Evolutionary conservation across 2,797 vertebrate species (phyloP).

Genomic region (Bucorvus abyssinicus): DNA sequence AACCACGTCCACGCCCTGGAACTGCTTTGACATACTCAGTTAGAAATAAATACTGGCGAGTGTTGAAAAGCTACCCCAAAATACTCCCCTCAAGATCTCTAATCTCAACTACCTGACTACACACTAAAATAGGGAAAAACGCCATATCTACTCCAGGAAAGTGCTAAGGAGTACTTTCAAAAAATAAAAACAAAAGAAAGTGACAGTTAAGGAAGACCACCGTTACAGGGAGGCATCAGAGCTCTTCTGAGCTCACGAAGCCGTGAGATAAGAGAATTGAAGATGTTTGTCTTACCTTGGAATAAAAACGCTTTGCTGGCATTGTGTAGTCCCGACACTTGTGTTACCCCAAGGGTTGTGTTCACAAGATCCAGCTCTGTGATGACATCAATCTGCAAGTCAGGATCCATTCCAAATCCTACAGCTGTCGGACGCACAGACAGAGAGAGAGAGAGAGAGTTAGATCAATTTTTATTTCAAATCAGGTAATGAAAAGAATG

Average conservation of each 20-base stretch:
- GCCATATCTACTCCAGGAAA: neutral
- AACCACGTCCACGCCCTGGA: neutral
- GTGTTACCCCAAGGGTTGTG: conserved; percentile 88
- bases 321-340: conserved; percentile 91
- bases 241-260: neutral
- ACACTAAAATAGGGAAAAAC: neutral
- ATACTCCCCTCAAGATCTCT: neutral
- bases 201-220: neutral
- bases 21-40: neutral
- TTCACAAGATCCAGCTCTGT: conserved; percentile 90
- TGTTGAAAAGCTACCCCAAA: neutral
- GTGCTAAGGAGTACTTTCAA: neutral
- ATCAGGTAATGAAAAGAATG: neutral
- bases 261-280: neutral
- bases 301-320: conserved; percentile 93
- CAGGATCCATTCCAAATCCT: conserved; percentile 87
- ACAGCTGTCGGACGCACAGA: conserved; percentile 73
- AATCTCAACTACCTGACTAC: neutral
- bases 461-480: conserved; percentile 43
- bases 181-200: neutral
- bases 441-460: neutral
- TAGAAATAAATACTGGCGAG: neutral
- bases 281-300: conserved; percentile 82
- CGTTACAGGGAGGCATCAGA: neutral
- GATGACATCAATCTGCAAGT: conserved; percentile 91